A percentile compares a stretch with the other conserved stretches of the same genome.
phyloP scores from a whole-genome alignment of 2,113 vertebrate species.

The Lipophrys pholis region DNA sequence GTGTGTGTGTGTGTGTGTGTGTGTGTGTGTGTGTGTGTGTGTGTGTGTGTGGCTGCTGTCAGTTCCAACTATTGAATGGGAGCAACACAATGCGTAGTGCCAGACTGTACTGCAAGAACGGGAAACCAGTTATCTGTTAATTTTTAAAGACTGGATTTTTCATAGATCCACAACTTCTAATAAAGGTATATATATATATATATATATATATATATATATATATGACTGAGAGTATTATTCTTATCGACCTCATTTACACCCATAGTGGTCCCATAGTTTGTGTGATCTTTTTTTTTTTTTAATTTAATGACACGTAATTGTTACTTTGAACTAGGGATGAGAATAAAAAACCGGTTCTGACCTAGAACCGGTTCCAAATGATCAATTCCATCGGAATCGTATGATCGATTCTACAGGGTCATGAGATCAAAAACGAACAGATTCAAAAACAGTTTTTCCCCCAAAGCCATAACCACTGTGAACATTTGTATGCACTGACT shows the following conservation, averaged over 20 bases:
- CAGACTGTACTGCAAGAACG: background rate
- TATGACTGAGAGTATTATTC: background rate
- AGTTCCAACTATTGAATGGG: slow-evolving; percentile 14
- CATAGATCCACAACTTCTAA: slow-evolving; percentile 17
- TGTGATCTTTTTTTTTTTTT: background rate
- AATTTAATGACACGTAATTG: background rate
- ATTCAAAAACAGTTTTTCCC: too few relatives aligned
- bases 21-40: too few relatives aligned
- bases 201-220: too few relatives aligned
- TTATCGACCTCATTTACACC: background rate
- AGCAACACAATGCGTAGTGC: background rate
- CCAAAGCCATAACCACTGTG: too few relatives aligned
- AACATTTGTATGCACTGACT: too few relatives aligned
- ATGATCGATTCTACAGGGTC: too few relatives aligned
- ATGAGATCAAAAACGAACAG: too few relatives aligned
- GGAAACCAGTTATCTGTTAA: slow-evolving; percentile 17
- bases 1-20: too few relatives aligned
- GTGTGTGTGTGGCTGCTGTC: background rate
- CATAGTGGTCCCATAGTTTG: background rate
- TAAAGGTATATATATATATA: too few relatives aligned
- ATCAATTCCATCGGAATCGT: too few relatives aligned
- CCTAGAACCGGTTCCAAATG: too few relatives aligned
- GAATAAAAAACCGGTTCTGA: too few relatives aligned
- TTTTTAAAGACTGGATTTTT: background rate
- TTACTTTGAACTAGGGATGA: background rate